A percentile compares a stretch with the other conserved stretches of the same genome.
Conservation (phyloP, 2,888 invertebrate genomes). For the Thecophora atra region DNA sequence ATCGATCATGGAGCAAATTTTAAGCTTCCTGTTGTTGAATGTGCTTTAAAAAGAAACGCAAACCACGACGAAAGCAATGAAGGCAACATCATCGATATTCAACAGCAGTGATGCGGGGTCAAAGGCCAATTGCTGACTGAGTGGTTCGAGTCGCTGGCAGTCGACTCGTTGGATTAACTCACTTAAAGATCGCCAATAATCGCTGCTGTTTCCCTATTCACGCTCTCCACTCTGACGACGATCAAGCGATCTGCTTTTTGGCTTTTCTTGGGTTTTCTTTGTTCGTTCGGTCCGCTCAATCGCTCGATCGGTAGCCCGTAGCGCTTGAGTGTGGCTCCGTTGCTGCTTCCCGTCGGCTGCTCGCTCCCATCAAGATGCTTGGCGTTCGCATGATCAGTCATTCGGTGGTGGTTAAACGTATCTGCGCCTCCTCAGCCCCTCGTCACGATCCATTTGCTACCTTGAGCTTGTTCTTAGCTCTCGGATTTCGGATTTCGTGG, state of each 20-base stretch:
- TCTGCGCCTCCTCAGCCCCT: not conserved
- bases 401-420: slow-evolving; percentile 23
- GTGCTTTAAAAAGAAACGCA: slow-evolving; percentile 18
- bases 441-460: slow-evolving; percentile 50
- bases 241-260: not conserved
- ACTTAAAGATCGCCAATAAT: not conserved
- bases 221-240: slow-evolving; percentile 1
- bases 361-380: slow-evolving; percentile 52
- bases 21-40: slow-evolving; percentile 20
- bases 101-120: slow-evolving; percentile 47
- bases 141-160: slow-evolving; percentile 20
- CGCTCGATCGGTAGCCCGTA: slow-evolving; percentile 33
- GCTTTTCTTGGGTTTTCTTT: not conserved
- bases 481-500: not conserved
- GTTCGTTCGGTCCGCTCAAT: not conserved
- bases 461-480: slow-evolving; percentile 12
- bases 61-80: not conserved
- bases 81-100: slow-evolving; percentile 37
- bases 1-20: slow-evolving; percentile 23
- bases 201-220: not conserved
- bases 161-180: not conserved
- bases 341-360: slow-evolving; percentile 38
- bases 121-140: slow-evolving; percentile 51
- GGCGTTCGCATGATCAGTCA: slow-evolving; percentile 41
- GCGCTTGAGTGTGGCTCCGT: slow-evolving; percentile 31